Evolutionary conservation across 2,888 invertebrate species (phyloP), one percentile per base, ranked within the genome.

Genomic region (Augiades crinisus): DNA sequence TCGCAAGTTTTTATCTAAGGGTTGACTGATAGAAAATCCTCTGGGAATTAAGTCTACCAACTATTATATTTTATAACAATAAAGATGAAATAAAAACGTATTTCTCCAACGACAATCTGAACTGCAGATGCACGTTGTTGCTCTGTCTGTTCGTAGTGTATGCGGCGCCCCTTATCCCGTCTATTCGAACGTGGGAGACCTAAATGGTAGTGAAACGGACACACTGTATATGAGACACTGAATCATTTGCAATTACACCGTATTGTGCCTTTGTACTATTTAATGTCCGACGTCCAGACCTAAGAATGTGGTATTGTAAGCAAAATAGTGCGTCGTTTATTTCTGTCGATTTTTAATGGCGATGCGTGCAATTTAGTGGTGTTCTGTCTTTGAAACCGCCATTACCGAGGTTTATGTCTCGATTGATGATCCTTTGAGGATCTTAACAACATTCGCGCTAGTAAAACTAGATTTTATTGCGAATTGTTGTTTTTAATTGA

Each of bases 241-340:
- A 78, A 88, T 84, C 86, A 86, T 88, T 88, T 85, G 86, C 89
- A 89, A 89, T 89, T 88, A 88, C 88, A 87, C 75, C 83, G 82
- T 87, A 87, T 86, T 88, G 88, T 88, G 70, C 80, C 76, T 82
- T 85, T 84, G 81, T 86, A 72, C 78, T 78, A 80, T 81, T 80
- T 79, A 83, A 81, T 75, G 76, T 77, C 74, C 72, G 75, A 61
- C 71, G 65, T 49, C 65, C 67, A 60, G 64, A 51, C 65, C 65
- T 68, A 75, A 79, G 78, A 78, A 81, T 77, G 78, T 72, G 60
- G 79, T 69, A 88, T 88, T 87, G 87, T 88, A 87, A 79, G 86
- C 86, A 80, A 85, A 83, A 77, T 77, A 81, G 78, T 74, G 64
- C 56, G 67, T 66, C 65, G 72, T 81, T 72, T 79, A 77, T 78